Percentiles rank a stretch among this genome's conserved stretches.
These are phyloP conservation scores for Cochlearius cochlearius DNA, from an alignment of 2,113 vertebrate genomes.

Conservation along the genomic window DNA sequence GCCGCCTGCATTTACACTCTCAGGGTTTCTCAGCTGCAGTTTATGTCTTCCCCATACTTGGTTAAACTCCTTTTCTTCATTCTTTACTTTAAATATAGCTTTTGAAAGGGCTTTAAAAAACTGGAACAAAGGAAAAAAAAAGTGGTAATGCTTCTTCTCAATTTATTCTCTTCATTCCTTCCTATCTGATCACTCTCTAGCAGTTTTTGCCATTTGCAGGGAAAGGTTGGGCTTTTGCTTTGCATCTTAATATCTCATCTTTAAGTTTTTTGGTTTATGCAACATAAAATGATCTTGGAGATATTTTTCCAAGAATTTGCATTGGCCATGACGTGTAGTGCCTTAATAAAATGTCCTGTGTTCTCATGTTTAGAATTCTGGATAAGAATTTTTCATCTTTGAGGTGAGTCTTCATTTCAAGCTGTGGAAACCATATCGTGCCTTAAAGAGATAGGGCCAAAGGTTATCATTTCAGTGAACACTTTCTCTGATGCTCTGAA, in stretches of 20 bases:
- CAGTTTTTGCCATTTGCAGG: neutral
- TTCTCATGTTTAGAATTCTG: neutral
- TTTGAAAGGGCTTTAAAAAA: neutral
- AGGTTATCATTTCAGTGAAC: neutral
- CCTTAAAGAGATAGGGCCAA: neutral
- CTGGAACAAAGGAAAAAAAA: neutral
- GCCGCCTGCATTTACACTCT: neutral
- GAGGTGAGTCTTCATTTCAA: neutral
- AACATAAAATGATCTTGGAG: neutral
- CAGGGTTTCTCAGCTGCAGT: neutral
- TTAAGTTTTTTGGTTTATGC: neutral
- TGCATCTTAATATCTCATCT: neutral
- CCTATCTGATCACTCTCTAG: neutral
- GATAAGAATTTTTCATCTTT: neutral
- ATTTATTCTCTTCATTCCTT: neutral
- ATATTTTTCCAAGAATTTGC: neutral
- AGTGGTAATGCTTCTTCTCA: rapidly evolving
- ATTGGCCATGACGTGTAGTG: neutral
- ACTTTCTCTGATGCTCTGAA: neutral
- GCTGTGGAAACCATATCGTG: neutral
- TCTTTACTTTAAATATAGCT: neutral
- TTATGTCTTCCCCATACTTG: neutral
- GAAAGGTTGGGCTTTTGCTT: neutral
- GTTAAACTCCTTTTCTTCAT: neutral
- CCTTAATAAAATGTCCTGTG: neutral